These are phyloP conservation scores for Oncorhynchus mykiss DNA, from an alignment of 2,113 vertebrate species.

Conservation along the genomic window DNA sequence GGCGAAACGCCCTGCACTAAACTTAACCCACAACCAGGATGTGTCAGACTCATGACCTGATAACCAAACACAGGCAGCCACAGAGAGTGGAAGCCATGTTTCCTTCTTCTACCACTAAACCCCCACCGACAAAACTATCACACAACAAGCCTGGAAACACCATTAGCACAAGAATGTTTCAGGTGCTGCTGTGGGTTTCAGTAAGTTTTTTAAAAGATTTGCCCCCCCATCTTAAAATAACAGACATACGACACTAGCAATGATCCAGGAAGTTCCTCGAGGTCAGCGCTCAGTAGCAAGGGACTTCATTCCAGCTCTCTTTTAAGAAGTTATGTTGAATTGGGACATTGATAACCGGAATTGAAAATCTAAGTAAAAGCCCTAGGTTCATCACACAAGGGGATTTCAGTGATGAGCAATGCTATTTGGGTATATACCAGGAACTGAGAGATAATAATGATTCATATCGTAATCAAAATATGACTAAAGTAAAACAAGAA, in stretches of 20 bases:
- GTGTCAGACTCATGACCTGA: conserved; percentile 21
- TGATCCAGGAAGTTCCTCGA: neutral
- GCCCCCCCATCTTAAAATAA: neutral
- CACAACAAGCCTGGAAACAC: conserved; percentile 19
- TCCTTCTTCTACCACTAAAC: conserved; percentile 51
- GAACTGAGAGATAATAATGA: neutral
- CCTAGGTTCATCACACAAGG: neutral
- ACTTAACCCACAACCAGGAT: conserved; percentile 25
- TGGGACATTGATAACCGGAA: neutral
- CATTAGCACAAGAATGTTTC: conserved; percentile 32
- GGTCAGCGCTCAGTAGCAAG: neutral
- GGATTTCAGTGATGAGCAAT: neutral
- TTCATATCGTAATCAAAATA: neutral
- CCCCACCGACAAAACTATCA: conserved; percentile 40
- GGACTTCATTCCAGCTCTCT: neutral
- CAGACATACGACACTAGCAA: too few relatives aligned
- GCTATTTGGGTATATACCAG: neutral
- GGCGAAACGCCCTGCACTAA: neutral
- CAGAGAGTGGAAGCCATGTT: conserved; percentile 49
- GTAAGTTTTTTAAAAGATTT: neutral
- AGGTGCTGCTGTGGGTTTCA: conserved; percentile 43
- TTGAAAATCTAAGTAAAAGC: neutral
- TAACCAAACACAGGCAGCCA: conserved; percentile 30
- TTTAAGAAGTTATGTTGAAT: neutral
- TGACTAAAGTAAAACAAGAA: neutral